These are phyloP conservation scores for Athripsodes cinereus DNA, from an alignment of 2,888 invertebrate species.

Conservation along the genomic window DNA sequence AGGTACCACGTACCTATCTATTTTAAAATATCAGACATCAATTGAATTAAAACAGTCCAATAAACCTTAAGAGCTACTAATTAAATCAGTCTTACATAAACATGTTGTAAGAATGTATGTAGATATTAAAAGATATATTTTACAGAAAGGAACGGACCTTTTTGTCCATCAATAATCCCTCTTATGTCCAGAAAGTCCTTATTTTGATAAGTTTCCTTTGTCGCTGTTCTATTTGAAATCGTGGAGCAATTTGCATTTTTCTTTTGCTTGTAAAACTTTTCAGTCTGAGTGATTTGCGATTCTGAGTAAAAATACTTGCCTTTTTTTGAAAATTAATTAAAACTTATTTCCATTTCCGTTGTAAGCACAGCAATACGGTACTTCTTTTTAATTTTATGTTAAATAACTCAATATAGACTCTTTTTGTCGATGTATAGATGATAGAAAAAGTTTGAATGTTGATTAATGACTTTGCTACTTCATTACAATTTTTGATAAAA, in stretches of 20 bases:
- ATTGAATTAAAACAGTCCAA: too few species aligned
- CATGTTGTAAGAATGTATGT: too few species aligned
- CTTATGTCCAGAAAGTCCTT: too few species aligned
- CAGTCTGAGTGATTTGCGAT: neutral
- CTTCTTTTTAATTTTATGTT: neutral
- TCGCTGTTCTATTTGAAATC: neutral
- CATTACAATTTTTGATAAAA: too few species aligned
- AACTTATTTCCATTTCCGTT: neutral
- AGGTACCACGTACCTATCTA: too few species aligned
- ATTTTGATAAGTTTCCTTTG: neutral
- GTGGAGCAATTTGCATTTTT: neutral
- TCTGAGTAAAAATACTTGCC: neutral
- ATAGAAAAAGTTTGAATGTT: constrained; percentile 4
- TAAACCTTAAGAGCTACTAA: too few species aligned
- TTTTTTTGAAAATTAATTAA: neutral
- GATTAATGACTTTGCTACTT: neutral
- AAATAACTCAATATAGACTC: neutral
- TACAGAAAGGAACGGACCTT: too few species aligned
- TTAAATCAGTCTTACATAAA: too few species aligned
- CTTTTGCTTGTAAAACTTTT: neutral
- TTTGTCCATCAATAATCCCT: too few species aligned
- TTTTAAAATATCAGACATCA: too few species aligned
- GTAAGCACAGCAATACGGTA: neutral
- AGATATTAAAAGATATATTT: too few species aligned
- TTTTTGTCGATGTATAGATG: neutral